A percentile compares a stretch with the other conserved stretches of the same genome.
Evolutionary conservation across 2,888 invertebrate species (phyloP).

Genomic region (Sarcophaga subvicina): DNA sequence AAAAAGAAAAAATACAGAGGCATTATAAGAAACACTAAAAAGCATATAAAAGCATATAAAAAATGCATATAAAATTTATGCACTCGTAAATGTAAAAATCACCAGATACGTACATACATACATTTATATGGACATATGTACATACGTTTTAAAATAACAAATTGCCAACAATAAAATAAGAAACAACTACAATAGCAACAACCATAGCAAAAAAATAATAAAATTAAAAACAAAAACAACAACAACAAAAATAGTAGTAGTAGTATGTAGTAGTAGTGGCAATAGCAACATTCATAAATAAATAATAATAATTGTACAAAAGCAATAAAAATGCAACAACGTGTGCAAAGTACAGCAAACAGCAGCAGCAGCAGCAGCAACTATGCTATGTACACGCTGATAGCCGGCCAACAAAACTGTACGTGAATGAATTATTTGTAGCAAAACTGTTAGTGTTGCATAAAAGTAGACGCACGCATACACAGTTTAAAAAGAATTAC

Average conservation of each 20-base stretch:
- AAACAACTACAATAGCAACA: constrained; percentile 9
- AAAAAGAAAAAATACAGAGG: neutral
- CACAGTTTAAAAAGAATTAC: too few relatives aligned
- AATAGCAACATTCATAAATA: constrained; percentile 26
- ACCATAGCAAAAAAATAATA: constrained; percentile 2
- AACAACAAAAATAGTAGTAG: neutral
- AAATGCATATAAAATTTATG: constrained; percentile 27
- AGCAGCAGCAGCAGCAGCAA: neutral
- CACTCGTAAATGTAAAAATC: constrained; percentile 10
- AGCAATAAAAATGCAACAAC: constrained; percentile 61
- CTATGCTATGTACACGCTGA: neutral
- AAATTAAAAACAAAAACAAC: constrained; percentile 2
- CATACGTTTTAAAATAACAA: constrained; percentile 58
- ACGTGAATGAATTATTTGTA: constrained; percentile 33
- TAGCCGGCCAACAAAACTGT: neutral
- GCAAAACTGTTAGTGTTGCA: too few relatives aligned
- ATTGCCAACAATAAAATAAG: constrained; percentile 60
- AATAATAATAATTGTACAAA: constrained; percentile 38
- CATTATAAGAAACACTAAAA: constrained; percentile 25
- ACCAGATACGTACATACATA: neutral
- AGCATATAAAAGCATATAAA: constrained; percentile 33
- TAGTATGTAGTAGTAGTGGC: too few relatives aligned
- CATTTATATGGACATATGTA: constrained; percentile 35
- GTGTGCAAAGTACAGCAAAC: constrained; percentile 52
- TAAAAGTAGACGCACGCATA: too few relatives aligned